Conservation (phyloP, 2,113 vertebrate species). For the Stigmatopora argus region DNA sequence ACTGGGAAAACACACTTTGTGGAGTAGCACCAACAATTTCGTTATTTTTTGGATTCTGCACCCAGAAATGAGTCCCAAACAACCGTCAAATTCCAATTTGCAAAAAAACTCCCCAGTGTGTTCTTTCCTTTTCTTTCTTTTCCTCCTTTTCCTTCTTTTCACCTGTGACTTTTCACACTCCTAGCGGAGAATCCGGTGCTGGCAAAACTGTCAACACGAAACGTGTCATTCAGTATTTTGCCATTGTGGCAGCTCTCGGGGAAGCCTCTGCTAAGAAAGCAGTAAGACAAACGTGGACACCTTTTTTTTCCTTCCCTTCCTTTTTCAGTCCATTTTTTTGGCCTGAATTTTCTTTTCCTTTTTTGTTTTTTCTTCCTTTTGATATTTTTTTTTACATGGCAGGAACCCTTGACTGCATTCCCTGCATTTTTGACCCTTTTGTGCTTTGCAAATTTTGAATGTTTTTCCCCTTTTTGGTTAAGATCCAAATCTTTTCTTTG, state of each 20-base stretch:
- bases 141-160: constrained; percentile 41
- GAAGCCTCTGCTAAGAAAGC: constrained; percentile 81
- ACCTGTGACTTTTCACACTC: constrained; percentile 71
- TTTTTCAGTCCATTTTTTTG: constrained; percentile 38
- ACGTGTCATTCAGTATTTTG: constrained; percentile 98
- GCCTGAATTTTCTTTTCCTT: constrained; percentile 20
- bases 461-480: constrained; percentile 23
- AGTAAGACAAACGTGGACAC: constrained; percentile 66
- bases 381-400: constrained; percentile 26
- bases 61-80: no score
- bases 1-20: no score
- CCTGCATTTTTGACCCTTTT: constrained; percentile 50
- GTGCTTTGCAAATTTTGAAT: constrained; percentile 40
- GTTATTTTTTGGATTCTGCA: no score
- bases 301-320: constrained; percentile 48
- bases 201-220: constrained; percentile 99
- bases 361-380: constrained; percentile 16
- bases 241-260: constrained; percentile 92
- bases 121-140: neutral
- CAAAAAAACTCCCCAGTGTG: no score
- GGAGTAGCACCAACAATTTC: no score
- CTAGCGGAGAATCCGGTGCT: constrained; percentile 96
- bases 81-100: no score
- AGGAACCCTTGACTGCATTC: constrained; percentile 41
- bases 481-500: constrained; percentile 23